phyloP scores from a whole-genome alignment of 2,888 invertebrate species.

The Melipona bicolor region DNA sequence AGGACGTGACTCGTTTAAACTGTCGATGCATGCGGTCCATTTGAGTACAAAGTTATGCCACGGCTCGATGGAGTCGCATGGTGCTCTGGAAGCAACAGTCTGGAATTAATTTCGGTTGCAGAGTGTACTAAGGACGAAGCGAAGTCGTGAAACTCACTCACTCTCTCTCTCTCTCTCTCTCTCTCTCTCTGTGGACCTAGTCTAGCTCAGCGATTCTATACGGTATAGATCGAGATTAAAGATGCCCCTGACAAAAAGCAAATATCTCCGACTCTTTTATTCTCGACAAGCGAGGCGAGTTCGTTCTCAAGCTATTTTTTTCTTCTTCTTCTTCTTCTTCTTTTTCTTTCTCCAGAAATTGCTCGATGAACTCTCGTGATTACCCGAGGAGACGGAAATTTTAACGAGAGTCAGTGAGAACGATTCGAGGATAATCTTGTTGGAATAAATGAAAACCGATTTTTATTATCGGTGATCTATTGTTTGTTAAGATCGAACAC shows the following conservation, averaged over 20 bases:
- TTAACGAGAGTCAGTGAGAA: background rate
- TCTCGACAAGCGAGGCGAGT: background rate
- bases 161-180: no score
- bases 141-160: conserved; percentile 16
- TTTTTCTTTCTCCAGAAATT: background rate
- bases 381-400: background rate
- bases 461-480: background rate
- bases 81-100: conserved; percentile 58
- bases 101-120: conserved; percentile 60
- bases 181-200: no score
- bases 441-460: background rate
- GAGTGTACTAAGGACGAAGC: conserved; percentile 30
- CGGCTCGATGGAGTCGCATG: conserved; percentile 50
- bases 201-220: background rate
- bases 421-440: background rate
- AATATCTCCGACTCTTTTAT: conserved; percentile 9
- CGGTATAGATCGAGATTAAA: conserved; percentile 41
- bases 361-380: background rate
- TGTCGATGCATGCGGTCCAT: conserved; percentile 59
- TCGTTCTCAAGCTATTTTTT: background rate
- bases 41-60: conserved; percentile 60
- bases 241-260: conserved; percentile 3
- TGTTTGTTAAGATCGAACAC: background rate
- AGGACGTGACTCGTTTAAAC: conserved; percentile 49
- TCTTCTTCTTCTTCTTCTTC: no score